Conservation (phyloP, 2,888 invertebrate species). For the Drosophila paracracens region DNA sequence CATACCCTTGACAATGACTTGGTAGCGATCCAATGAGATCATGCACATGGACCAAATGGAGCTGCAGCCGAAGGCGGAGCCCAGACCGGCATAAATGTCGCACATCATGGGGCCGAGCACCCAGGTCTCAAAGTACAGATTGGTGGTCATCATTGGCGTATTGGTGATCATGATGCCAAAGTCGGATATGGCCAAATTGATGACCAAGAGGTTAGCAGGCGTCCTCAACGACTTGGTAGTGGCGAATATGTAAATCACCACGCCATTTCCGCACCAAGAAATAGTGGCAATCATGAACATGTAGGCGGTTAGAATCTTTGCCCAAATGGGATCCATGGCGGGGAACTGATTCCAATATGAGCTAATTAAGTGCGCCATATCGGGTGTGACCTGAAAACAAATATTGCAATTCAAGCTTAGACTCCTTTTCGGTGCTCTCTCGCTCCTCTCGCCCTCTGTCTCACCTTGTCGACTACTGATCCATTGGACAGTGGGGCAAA, state of each 20-base stretch:
- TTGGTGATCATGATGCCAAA: conserved; percentile 93
- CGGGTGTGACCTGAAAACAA: conserved; percentile 86
- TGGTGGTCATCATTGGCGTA: conserved; percentile 85
- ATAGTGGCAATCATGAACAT: conserved; percentile 90
- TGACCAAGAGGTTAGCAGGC: conserved; percentile 95
- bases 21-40: conserved; percentile 96
- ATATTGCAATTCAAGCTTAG: neutral
- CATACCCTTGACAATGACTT: conserved; percentile 96
- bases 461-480: conserved; percentile 93
- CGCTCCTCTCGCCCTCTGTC: neutral
- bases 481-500: conserved; percentile 87
- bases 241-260: conserved; percentile 84
- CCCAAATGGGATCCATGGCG: conserved; percentile 95
- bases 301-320: conserved; percentile 91
- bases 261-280: conserved; percentile 84
- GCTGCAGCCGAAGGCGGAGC: conserved; percentile 94
- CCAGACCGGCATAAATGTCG: conserved; percentile 93
- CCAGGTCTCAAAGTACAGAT: conserved; percentile 84
- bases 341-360: conserved; percentile 95
- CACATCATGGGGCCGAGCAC: conserved; percentile 90
- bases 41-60: conserved; percentile 97
- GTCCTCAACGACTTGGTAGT: conserved; percentile 88
- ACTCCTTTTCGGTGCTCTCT: neutral
- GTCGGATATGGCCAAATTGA: conserved; percentile 94
- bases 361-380: conserved; percentile 89